A percentile compares a stretch with the other conserved stretches of the same genome.
Evolutionary conservation across 1,140 invertebrate genomes (phyloP).

Genomic region (Nixonia krombeini): DNA sequence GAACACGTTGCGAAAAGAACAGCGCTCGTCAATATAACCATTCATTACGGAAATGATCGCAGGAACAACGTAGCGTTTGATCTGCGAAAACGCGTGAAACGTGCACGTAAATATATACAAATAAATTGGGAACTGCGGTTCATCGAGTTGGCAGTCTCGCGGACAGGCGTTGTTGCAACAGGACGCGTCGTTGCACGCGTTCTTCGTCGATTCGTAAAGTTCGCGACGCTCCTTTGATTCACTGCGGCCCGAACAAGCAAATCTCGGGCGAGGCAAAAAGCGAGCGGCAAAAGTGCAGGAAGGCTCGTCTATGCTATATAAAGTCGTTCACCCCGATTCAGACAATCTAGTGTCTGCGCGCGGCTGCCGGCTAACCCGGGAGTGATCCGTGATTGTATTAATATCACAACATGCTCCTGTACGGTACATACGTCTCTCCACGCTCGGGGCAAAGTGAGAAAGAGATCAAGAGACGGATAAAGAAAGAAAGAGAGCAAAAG

Average conservation of each 20-base stretch:
- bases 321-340: conserved; percentile 73
- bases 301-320: conserved; percentile 66
- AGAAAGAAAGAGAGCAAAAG: conserved; percentile 47
- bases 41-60: conserved; percentile 8
- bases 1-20: conserved; percentile 19
- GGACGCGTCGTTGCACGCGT: conserved; percentile 10
- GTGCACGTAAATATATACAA: too few species aligned
- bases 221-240: conserved; percentile 32
- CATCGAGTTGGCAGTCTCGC: too few species aligned
- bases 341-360: conserved; percentile 71
- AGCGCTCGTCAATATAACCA: conserved; percentile 1
- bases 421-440: conserved; percentile 59
- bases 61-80: too few species aligned
- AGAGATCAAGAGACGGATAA: conserved; percentile 47
- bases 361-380: conserved; percentile 67
- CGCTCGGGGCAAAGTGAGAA: conserved; percentile 39
- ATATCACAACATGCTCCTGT: conserved; percentile 70
- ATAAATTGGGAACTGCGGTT: too few species aligned
- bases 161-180: too few species aligned
- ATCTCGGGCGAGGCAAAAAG: conserved; percentile 33
- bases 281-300: conserved; percentile 45
- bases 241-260: conserved; percentile 39
- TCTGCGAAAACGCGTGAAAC: too few species aligned
- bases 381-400: conserved; percentile 73
- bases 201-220: conserved; percentile 13